These are phyloP conservation scores for Hephaestus fuliginosus DNA, from an alignment of 2,797 vertebrate species.

Conservation along the genomic window DNA sequence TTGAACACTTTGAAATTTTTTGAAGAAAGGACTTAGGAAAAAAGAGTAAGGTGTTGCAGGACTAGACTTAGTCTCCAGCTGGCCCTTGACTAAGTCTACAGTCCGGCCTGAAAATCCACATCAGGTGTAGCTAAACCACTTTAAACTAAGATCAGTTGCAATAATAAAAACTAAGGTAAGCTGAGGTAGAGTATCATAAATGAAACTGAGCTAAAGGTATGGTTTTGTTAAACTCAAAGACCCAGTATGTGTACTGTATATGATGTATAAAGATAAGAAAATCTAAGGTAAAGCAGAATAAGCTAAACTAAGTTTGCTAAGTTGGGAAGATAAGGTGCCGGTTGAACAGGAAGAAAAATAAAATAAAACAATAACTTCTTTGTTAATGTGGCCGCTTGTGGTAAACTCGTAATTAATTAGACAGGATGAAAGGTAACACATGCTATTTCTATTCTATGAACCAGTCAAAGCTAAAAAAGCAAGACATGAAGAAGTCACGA, in stretches of 20 bases:
- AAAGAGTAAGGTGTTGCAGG: too few species aligned
- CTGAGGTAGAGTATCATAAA: background rate
- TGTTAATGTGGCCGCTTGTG: background rate
- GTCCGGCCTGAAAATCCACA: too few species aligned
- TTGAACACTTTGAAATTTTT: too few species aligned
- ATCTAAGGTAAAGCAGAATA: background rate
- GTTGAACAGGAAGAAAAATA: background rate
- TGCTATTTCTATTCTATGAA: background rate
- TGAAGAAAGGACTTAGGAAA: too few species aligned
- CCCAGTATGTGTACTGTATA: background rate
- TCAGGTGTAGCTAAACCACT: background rate
- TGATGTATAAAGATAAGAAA: background rate
- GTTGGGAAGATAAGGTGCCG: background rate
- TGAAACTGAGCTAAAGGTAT: background rate
- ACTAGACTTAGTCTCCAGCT: too few species aligned
- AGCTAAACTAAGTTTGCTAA: background rate
- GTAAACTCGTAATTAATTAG: too few species aligned
- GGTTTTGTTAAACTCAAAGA: background rate
- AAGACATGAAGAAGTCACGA: background rate
- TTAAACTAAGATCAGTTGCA: background rate
- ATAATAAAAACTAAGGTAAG: background rate
- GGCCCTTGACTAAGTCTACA: too few species aligned
- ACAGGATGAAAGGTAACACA: background rate
- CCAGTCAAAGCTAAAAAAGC: background rate
- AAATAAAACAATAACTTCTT: background rate